A percentile compares a stretch with the other conserved stretches of the same genome.
Evolutionary conservation across 1,140 invertebrate species (phyloP).

Genomic region (Drosophila subobscura): DNA sequence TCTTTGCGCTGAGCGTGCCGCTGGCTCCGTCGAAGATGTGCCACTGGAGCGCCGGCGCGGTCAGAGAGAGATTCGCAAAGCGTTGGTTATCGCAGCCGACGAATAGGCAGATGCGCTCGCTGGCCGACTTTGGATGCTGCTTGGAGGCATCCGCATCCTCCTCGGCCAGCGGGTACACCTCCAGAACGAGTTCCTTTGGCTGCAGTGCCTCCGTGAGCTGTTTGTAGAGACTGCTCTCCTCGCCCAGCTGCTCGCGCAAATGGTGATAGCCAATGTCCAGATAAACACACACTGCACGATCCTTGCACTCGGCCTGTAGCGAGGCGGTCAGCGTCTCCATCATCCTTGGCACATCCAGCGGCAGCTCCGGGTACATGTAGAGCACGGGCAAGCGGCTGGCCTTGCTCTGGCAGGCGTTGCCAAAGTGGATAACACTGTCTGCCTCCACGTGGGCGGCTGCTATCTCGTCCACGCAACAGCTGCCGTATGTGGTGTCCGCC

Average conservation of each 20-base stretch:
- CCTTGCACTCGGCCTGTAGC: constrained; percentile 63
- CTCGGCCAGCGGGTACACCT: constrained; percentile 55
- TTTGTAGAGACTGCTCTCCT: constrained; percentile 26
- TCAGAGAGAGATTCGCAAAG: constrained; percentile 85
- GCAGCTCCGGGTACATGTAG: constrained; percentile 87
- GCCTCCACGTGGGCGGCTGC: constrained; percentile 93
- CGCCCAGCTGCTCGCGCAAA: constrained; percentile 84
- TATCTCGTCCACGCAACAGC: constrained; percentile 96
- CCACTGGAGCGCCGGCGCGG: constrained; percentile 83
- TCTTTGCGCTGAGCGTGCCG: constrained; percentile 50
- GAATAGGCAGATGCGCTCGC: constrained; percentile 83
- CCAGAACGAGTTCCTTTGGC: constrained; percentile 46
- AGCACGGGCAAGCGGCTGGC: constrained; percentile 89
- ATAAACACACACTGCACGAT: constrained; percentile 87
- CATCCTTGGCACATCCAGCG: constrained; percentile 84
- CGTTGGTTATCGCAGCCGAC: constrained; percentile 84
- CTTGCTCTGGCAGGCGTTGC: constrained; percentile 92
- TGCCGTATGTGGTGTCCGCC: constrained; percentile 97
- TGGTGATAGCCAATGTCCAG: constrained; percentile 90
- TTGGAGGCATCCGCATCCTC: constrained; percentile 28
- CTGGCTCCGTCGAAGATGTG: constrained; percentile 62
- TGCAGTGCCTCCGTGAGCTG: constrained; percentile 45
- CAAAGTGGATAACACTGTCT: constrained; percentile 95
- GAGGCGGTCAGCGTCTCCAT: constrained; percentile 54
- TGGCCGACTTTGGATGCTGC: constrained; percentile 28